Evolutionary conservation across 2,113 vertebrate species (phyloP).

Genomic region (Albula goreensis): DNA sequence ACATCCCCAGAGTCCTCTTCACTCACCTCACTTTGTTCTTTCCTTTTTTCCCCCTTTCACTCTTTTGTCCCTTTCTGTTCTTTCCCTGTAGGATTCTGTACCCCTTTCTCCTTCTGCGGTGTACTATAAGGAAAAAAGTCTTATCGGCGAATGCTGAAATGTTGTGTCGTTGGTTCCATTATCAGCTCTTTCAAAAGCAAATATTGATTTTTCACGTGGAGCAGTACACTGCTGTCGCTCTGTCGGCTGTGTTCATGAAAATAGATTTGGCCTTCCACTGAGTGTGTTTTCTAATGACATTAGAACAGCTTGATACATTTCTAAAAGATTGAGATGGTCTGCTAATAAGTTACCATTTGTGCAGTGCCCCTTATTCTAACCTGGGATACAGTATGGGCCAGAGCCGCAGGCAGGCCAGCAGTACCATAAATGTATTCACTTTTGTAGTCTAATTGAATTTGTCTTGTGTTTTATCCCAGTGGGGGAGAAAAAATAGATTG

Average conservation of each 20-base stretch:
- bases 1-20: neutral
- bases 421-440: conserved; percentile 67
- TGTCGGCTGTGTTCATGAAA: conserved; percentile 17
- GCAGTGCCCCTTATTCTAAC: conserved; percentile 49
- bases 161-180: conserved; percentile 24
- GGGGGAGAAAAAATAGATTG: conserved; percentile 28
- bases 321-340: conserved; percentile 47
- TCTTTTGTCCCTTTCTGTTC: neutral
- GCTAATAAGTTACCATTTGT: conserved; percentile 50
- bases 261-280: conserved; percentile 10
- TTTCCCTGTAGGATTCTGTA: neutral
- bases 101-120: neutral
- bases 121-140: neutral
- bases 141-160: conserved; percentile 12
- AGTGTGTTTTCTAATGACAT: conserved; percentile 29
- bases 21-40: neutral
- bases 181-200: conserved; percentile 28
- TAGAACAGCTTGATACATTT: conserved; percentile 40
- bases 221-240: neutral
- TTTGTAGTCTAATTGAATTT: conserved; percentile 74
- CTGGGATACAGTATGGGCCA: conserved; percentile 53
- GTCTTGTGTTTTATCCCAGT: conserved; percentile 62
- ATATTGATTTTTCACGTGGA: conserved; percentile 30
- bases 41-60: neutral
- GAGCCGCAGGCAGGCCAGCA: conserved; percentile 45